phyloP scores from a whole-genome alignment of 2,113 vertebrate genomes.

The Siphamia tubifer region DNA sequence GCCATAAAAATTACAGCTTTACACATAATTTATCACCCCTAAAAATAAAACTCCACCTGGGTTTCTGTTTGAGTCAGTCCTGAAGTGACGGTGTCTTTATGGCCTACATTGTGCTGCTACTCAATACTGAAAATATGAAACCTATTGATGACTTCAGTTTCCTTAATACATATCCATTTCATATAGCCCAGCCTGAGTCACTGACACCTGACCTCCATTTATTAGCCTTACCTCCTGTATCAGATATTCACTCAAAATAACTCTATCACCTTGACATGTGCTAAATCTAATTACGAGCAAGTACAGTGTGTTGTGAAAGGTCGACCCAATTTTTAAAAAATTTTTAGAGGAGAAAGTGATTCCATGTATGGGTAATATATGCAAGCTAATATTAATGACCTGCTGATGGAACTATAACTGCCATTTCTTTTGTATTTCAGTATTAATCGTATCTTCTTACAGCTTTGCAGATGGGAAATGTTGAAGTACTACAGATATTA shows the following conservation, averaged over 20 bases:
- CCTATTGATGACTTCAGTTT: slow-evolving; percentile 38
- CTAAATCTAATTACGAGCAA: slow-evolving; percentile 16
- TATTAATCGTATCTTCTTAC: no score
- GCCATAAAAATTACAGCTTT: no score
- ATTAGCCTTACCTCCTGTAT: slow-evolving; percentile 32
- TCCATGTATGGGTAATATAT: neutral
- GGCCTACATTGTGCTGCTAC: neutral
- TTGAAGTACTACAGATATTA: no score
- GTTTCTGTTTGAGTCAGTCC: neutral
- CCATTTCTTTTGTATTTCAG: no score
- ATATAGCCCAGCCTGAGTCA: neutral
- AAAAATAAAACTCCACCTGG: neutral
- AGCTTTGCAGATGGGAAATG: no score
- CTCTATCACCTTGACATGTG: neutral
- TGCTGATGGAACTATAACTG: no score
- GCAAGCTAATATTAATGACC: no score
- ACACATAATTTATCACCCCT: no score
- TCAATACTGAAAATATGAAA: slow-evolving; percentile 37
- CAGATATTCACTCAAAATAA: slow-evolving; percentile 3
- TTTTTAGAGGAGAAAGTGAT: neutral
- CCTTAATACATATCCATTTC: slow-evolving; percentile 48
- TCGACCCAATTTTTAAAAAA: neutral
- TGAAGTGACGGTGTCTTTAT: neutral
- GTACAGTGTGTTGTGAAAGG: neutral
- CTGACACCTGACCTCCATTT: slow-evolving; percentile 14